A percentile compares a stretch with the other conserved stretches of the same genome.
phyloP scores from a whole-genome alignment of 1,140 invertebrate genomes.

The Drosophila burlai region DNA sequence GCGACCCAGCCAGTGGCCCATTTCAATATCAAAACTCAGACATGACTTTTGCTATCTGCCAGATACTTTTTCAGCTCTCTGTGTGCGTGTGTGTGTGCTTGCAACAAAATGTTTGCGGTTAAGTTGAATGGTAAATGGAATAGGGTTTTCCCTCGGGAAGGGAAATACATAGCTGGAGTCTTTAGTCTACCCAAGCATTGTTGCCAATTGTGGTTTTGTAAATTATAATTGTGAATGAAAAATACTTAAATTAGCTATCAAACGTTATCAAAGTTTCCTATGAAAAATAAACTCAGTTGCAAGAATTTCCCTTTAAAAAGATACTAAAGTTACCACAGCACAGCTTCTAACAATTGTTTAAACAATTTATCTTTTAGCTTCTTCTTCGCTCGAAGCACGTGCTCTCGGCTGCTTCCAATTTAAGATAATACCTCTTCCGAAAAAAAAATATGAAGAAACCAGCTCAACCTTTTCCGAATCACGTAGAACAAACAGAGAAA shows the following conservation, averaged over 20 bases:
- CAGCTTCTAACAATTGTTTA: slow-evolving; percentile 14
- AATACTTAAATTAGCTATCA: slow-evolving; percentile 11
- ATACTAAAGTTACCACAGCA: background rate
- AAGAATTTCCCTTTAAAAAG: background rate
- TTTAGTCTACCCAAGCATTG: slow-evolving; percentile 1
- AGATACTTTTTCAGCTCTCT: slow-evolving; percentile 38
- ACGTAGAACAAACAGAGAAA: slow-evolving; percentile 49
- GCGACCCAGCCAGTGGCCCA: slow-evolving; percentile 38
- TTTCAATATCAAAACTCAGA: slow-evolving; percentile 62
- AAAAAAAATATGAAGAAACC: slow-evolving; percentile 21
- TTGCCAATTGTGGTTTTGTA: slow-evolving; percentile 29
- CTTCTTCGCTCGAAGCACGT: slow-evolving; percentile 19
- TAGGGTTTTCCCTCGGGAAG: background rate
- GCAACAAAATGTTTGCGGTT: slow-evolving; percentile 54
- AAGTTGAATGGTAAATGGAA: slow-evolving; percentile 35
- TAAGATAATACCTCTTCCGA: slow-evolving; percentile 25
- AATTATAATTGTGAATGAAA: slow-evolving; percentile 15
- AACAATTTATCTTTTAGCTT: slow-evolving; percentile 27
- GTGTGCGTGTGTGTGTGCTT: slow-evolving; percentile 10
- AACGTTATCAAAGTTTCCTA: background rate
- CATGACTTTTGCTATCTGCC: slow-evolving; percentile 55
- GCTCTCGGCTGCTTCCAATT: slow-evolving; percentile 27
- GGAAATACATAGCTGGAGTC: background rate
- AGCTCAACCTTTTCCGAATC: slow-evolving; percentile 41
- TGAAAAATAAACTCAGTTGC: background rate